Conservation (phyloP, 2,797 vertebrate genomes). For the Gymnocypris eckloni region DNA sequence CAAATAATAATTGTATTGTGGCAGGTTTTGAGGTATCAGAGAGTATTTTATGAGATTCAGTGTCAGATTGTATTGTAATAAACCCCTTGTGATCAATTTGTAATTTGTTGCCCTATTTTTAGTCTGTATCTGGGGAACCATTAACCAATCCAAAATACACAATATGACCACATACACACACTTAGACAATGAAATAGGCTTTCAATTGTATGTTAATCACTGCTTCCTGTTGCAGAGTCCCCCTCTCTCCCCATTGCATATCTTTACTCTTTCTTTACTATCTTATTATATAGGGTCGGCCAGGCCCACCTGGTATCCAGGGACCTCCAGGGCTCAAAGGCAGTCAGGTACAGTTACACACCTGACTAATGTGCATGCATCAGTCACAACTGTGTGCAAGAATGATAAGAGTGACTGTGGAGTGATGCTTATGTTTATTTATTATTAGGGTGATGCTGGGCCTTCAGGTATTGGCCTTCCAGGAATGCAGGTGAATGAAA, state of each 20-base stretch:
- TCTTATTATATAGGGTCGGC: constrained; percentile 78
- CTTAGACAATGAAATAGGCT: too few species aligned
- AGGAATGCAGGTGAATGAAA: constrained; percentile 73
- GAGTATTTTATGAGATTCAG: not conserved
- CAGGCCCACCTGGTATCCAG: constrained; percentile 82
- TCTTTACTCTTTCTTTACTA: not conserved
- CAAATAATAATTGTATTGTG: not conserved
- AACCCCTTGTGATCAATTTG: too few species aligned
- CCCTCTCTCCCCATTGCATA: too few species aligned
- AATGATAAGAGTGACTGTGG: constrained; percentile 11
- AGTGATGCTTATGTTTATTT: constrained; percentile 29
- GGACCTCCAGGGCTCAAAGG: constrained; percentile 85
- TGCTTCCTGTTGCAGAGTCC: too few species aligned
- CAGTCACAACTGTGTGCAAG: not conserved
- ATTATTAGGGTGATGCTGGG: constrained; percentile 75
- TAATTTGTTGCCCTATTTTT: too few species aligned
- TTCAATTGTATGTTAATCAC: too few species aligned
- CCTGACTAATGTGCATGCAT: not conserved
- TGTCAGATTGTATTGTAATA: not conserved
- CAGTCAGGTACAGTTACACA: constrained; percentile 79
- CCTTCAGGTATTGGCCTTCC: constrained; percentile 67
- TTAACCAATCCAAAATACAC: too few species aligned
- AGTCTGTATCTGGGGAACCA: too few species aligned
- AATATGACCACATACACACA: too few species aligned
- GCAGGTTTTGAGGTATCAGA: not conserved